phyloP scores from a whole-genome alignment of 2,888 invertebrate genomes.

The Cyclophora punctaria region DNA sequence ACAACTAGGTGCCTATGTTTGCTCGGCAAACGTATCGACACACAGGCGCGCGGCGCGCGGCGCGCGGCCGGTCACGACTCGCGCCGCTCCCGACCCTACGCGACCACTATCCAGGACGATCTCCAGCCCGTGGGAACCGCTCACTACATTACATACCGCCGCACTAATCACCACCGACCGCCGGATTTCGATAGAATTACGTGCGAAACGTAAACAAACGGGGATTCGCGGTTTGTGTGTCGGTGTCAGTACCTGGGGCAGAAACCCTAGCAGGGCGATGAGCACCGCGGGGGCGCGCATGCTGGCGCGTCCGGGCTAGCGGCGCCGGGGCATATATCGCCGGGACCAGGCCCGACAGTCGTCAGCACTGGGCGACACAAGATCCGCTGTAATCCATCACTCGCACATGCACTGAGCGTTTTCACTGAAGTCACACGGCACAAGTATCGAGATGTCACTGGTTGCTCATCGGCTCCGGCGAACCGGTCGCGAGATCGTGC shows the following conservation, averaged over 20 bases:
- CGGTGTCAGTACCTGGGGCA: slow-evolving; percentile 69
- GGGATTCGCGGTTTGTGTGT: slow-evolving; percentile 56
- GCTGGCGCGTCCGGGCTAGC: slow-evolving; percentile 69
- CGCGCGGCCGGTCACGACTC: slow-evolving; percentile 67
- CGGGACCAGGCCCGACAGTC: slow-evolving; percentile 53
- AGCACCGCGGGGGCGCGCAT: slow-evolving; percentile 74
- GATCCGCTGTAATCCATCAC: slow-evolving; percentile 71
- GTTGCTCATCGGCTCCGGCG: slow-evolving; percentile 62
- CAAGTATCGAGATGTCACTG: slow-evolving; percentile 66
- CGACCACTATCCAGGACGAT: slow-evolving; percentile 60
- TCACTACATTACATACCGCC: neutral
- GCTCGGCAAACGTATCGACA: slow-evolving; percentile 65
- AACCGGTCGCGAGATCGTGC: slow-evolving; percentile 67
- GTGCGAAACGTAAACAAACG: slow-evolving; percentile 52
- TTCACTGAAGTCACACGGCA: slow-evolving; percentile 72
- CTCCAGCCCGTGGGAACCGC: slow-evolving; percentile 60
- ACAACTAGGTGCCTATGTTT: slow-evolving; percentile 70
- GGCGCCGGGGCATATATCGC: slow-evolving; percentile 70
- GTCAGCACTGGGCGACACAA: slow-evolving; percentile 55
- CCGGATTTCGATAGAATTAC: slow-evolving; percentile 33
- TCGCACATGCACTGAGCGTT: slow-evolving; percentile 67
- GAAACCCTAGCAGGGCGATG: slow-evolving; percentile 73
- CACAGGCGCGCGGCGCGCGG: slow-evolving; percentile 44
- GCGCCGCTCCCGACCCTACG: slow-evolving; percentile 35
- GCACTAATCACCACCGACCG: slow-evolving; percentile 20